phyloP scores from a whole-genome alignment of 2,113 vertebrate genomes.

The Erythrolamprus reginae region DNA sequence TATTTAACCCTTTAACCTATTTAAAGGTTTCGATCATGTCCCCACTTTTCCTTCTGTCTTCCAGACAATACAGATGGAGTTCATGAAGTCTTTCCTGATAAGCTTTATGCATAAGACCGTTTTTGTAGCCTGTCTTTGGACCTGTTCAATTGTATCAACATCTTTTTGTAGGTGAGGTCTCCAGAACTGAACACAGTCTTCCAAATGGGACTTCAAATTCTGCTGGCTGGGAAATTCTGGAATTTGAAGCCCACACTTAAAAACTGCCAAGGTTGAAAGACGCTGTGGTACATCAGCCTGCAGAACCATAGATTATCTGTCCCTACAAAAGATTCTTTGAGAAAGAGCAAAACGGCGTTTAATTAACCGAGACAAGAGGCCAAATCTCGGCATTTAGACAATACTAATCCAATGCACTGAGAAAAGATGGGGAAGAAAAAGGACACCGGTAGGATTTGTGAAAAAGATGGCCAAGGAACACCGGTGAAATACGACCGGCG shows the following conservation, averaged over 20 bases:
- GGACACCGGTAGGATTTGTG: neutral
- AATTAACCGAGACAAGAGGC: neutral
- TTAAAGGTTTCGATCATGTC: too few relatives aligned
- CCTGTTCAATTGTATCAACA: too few relatives aligned
- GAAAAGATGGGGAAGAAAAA: neutral
- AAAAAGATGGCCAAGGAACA: neutral
- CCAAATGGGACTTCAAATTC: neutral
- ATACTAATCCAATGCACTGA: neutral
- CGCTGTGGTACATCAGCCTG: neutral
- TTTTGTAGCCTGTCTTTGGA: too few relatives aligned
- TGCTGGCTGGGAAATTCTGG: neutral
- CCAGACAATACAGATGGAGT: too few relatives aligned
- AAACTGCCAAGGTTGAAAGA: too few relatives aligned
- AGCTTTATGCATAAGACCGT: too few relatives aligned
- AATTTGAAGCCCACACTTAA: neutral
- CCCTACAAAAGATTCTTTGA: neutral
- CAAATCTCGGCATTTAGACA: neutral
- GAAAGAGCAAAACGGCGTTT: neutral
- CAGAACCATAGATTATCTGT: neutral
- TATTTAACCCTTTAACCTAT: too few relatives aligned
- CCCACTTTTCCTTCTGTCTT: too few relatives aligned
- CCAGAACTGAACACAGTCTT: too few relatives aligned
- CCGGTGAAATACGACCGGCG: neutral
- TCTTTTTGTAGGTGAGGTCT: too few relatives aligned
- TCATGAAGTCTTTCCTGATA: too few relatives aligned